Evolutionary conservation across 92 coral and sea anemone species (phyloP), one percentile per base, ranked within the genome.

Genomic region (Parazoanthus atlanticus): DNA sequence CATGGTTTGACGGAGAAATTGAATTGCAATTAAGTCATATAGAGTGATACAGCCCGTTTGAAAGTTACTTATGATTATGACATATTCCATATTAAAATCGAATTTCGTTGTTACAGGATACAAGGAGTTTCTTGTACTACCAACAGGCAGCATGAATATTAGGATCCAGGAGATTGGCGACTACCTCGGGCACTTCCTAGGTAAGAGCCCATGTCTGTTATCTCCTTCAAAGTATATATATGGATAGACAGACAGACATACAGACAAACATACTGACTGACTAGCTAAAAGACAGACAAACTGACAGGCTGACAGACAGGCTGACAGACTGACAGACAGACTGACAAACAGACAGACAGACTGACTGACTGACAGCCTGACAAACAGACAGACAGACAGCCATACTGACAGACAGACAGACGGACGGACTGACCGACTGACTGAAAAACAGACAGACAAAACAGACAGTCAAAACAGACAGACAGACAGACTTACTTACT

Each of bases 111-210:
- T 29, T 81, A 12, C 71, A 97, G 99, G 94, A 33, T 97, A 97
- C 83, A 92, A 86, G 58, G 99, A 97, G 38, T 86, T 97, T 58
- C 86, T 94, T 17, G 92, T 88, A 17, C 92, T 97, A 49, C 99
- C 99, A 38, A 85, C 89, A 6, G 95, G 99, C 47, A 96, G 98
- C 5, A 97, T 96, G 15, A 95, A 95, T 74, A 90, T 97, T 33
- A 64, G 88, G 31, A 95, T 97, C 31, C 85, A 90, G 74, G 98
- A 97, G 86, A 56, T 76, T 8, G 65, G 86, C 1, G 19, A 16
- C 19, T 52, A 52, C 58, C 21, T 16, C 21, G 15, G 10, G 21
- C 92, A 92, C 75, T 95, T 85, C 74, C 92, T 96, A 36, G 98
- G 98, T 96, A 94, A 38, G 82, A 41, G 23, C 11, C 11, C 47